Evolutionary conservation across 2,888 invertebrate species (phyloP).

Genomic region (Terebella lapidaria): DNA sequence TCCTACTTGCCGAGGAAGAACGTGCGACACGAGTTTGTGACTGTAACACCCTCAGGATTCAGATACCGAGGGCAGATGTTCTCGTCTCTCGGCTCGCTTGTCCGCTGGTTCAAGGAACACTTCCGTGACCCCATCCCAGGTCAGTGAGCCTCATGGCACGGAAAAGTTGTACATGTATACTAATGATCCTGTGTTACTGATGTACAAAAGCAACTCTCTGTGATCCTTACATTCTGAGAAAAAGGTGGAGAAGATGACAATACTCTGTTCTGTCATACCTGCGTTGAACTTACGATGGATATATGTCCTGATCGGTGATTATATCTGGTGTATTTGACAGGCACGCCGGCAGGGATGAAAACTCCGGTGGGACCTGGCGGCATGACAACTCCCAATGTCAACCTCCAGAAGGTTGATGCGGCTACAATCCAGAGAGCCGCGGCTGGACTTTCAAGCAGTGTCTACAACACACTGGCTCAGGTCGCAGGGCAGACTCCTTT

Average conservation of each 20-base stretch:
- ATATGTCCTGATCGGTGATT: no score
- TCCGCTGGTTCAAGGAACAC: slow-evolving; percentile 98
- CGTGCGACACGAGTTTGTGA: slow-evolving; percentile 85
- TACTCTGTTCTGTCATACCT: no score
- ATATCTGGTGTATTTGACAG: no score
- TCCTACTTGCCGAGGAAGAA: slow-evolving; percentile 85
- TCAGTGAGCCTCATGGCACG: neutral
- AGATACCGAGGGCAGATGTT: slow-evolving; percentile 79
- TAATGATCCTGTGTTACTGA: no score
- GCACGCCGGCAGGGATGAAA: slow-evolving; percentile 14
- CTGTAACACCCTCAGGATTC: slow-evolving; percentile 87
- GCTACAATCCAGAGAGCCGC: slow-evolving; percentile 67
- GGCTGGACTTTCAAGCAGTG: slow-evolving; percentile 66
- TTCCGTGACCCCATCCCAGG: slow-evolving; percentile 74
- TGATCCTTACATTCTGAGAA: no score
- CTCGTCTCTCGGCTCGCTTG: slow-evolving; percentile 70
- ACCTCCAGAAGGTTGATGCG: slow-evolving; percentile 27
- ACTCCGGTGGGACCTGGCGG: slow-evolving; percentile 17
- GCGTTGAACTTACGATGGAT: no score
- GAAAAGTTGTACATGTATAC: no score
- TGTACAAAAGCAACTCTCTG: no score
- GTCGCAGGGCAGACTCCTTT: slow-evolving; percentile 58
- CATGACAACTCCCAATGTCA: slow-evolving; percentile 6
- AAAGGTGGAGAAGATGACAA: no score
- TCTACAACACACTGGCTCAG: slow-evolving; percentile 68